Evolutionary conservation across 2,797 vertebrate species (phyloP).

Genomic region (Sciurus carolinensis): DNA sequence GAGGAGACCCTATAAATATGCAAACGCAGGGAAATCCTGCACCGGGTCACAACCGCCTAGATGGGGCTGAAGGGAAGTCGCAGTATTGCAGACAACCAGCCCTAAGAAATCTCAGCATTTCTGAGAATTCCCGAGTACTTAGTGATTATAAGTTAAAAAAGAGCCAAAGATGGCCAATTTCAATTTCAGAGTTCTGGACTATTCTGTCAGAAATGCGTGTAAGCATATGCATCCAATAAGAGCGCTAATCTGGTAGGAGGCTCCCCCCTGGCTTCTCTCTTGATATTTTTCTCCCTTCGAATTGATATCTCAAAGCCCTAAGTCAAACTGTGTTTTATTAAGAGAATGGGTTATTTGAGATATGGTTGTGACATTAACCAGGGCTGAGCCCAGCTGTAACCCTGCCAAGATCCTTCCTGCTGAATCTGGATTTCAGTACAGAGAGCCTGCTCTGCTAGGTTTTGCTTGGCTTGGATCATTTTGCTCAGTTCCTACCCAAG

Average conservation of each 20-base stretch:
- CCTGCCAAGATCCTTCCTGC: constrained; percentile 86
- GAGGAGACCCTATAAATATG: constrained; percentile 89
- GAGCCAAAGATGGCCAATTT: constrained; percentile 86
- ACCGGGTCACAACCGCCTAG: constrained; percentile 79
- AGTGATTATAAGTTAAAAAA: constrained; percentile 86
- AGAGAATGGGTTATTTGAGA: constrained; percentile 80
- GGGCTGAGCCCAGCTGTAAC: constrained; percentile 73
- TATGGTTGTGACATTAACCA: constrained; percentile 69
- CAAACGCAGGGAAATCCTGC: constrained; percentile 88
- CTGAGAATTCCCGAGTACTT: constrained; percentile 84
- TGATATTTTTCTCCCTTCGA: constrained; percentile 52
- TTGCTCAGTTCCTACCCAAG: constrained; percentile 82
- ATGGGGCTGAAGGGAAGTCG: constrained; percentile 84
- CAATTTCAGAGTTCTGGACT: constrained; percentile 85
- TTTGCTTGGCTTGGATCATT: constrained; percentile 88
- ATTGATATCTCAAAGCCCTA: constrained; percentile 68
- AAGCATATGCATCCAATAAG: constrained; percentile 51
- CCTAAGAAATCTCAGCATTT: constrained; percentile 84
- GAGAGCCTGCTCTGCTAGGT: constrained; percentile 72
- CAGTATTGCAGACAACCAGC: constrained; percentile 79
- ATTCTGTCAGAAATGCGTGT: constrained; percentile 25
- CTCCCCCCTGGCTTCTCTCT: background rate
- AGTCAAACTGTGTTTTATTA: constrained; percentile 82
- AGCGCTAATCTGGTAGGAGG: background rate
- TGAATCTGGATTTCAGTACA: constrained; percentile 86